These are phyloP conservation scores for Pseudopodoces humilis DNA, from an alignment of 2,113 vertebrate genomes.

Conservation along the genomic window DNA sequence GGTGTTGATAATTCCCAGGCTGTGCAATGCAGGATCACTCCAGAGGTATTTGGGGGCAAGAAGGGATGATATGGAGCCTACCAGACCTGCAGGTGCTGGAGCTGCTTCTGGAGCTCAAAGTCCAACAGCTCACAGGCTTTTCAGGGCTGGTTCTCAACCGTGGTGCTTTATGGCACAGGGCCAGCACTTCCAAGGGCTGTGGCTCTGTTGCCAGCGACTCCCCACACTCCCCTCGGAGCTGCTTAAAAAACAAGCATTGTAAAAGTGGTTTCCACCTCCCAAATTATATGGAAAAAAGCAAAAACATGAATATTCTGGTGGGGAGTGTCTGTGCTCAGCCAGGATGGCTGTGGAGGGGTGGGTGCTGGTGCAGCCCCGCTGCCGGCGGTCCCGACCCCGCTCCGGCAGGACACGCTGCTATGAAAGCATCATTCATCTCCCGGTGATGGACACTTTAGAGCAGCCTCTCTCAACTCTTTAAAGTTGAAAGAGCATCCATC, in stretches of 20 bases:
- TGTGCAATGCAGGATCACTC: not conserved
- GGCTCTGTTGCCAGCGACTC: not conserved
- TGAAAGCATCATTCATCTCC: slow-evolving; percentile 43
- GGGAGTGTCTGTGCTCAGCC: not conserved
- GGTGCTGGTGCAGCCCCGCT: not conserved
- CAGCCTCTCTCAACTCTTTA: not conserved
- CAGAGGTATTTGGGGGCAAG: not conserved
- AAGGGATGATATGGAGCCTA: not conserved
- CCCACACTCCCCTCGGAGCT: fast-evolving
- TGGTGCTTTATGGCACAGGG: fast-evolving
- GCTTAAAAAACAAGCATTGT: not conserved
- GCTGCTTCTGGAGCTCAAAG: not conserved
- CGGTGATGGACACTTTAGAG: slow-evolving; percentile 23
- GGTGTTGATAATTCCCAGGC: not conserved
- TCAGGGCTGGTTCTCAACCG: not conserved
- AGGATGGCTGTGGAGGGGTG: not conserved
- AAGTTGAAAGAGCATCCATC: slow-evolving; percentile 36
- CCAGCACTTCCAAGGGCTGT: fast-evolving
- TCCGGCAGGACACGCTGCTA: not conserved
- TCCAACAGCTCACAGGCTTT: not conserved
- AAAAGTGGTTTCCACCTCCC: not conserved
- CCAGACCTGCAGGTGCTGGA: not conserved
- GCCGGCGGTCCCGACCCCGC: no score
- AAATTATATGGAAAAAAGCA: fast-evolving
- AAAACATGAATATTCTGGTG: not conserved